A percentile compares a stretch with the other conserved stretches of the same genome.
Conservation (phyloP, 1,140 invertebrate genomes). For the Macrostomum lignano region DNA sequence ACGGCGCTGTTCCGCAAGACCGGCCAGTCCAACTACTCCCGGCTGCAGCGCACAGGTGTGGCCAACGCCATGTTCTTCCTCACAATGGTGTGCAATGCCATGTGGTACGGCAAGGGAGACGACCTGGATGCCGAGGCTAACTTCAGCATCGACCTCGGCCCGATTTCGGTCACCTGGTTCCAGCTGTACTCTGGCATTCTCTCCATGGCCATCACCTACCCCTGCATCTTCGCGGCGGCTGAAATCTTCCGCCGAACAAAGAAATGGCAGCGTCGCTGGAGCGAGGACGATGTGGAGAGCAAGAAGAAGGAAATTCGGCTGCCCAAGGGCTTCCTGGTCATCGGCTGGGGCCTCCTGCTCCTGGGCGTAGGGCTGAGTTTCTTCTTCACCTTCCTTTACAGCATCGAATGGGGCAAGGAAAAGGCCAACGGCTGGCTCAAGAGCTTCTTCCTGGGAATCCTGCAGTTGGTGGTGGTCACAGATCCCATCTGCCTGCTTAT, state of each 20-base stretch:
- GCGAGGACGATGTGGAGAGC: conserved; percentile 5
- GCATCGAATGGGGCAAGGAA: too few relatives aligned
- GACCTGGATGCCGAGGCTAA: too few relatives aligned
- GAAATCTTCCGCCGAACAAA: conserved; percentile 7
- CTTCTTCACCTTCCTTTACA: too few relatives aligned
- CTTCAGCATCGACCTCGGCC: too few relatives aligned
- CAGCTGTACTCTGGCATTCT: conserved; percentile 6
- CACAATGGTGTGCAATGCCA: conserved; percentile 17
- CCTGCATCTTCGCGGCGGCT: conserved; percentile 6
- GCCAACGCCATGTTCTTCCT: conserved; percentile 14
- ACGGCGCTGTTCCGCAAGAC: too few relatives aligned
- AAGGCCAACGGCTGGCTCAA: too few relatives aligned
- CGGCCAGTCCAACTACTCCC: conserved; percentile 15
- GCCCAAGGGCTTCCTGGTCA: conserved; percentile 13
- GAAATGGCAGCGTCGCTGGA: neutral
- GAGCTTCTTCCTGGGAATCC: too few relatives aligned
- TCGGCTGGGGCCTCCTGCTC: conserved; percentile 11
- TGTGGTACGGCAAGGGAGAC: conserved; percentile 16
- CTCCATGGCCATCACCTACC: conserved; percentile 6
- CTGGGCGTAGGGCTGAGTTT: too few relatives aligned
- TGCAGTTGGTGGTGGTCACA: conserved; percentile 1
- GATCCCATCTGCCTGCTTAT: neutral
- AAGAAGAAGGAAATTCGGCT: conserved; percentile 6
- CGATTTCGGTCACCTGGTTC: too few relatives aligned
- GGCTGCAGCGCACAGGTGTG: conserved; percentile 15